Evolutionary conservation across 2,888 invertebrate species (phyloP), one percentile per base, ranked within the genome.

Genomic region (Orthosia cruda): DNA sequence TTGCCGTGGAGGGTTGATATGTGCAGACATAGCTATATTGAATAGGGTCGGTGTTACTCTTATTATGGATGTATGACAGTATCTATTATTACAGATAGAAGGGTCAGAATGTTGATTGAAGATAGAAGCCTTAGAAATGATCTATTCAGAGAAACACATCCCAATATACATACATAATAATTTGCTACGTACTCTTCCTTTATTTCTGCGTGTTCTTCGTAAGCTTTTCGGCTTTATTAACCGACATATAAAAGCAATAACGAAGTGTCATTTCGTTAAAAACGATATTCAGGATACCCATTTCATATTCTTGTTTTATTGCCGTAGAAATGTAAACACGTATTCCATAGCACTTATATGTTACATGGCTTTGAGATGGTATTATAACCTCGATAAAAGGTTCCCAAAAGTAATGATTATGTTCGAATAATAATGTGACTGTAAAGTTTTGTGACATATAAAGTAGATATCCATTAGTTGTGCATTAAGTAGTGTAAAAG

Each of bases 201-300:
- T n/a, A n/a, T n/a, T n/a, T n/a, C n/a, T n/a, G n/a, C n/a, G n/a
- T n/a, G n/a, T n/a, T n/a, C n/a, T n/a, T n/a, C n/a, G n/a, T n/a
- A n/a, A n/a, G n/a, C n/a, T n/a, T n/a, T n/a, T n/a, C n/a, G n/a
- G n/a, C n/a, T n/a, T n/a, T n/a, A n/a, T n/a, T n/a, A n/a, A n/a
- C n/a, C n/a, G n/a, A n/a, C n/a, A n/a, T n/a, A n/a, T n/a, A 71
- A 71, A 75, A 81, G 72, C 63, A 83, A 67, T 73, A 81, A 73
- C 67, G 40, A 72, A 74, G 55, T 75, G 49, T 61, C 61, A 74
- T 80, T 81, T 73, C 23, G 69, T 67, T 71, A 57, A 74, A 77
- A 70, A 84, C 58, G 65, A 52, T 55, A 71, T 74, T 68, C 68
- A 62, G 57, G 20, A 64, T 61, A 61, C 32, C 18, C 61, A 68